Conservation (phyloP, 2,797 vertebrate species). For the Pipistrellus pygmaeus region DNA sequence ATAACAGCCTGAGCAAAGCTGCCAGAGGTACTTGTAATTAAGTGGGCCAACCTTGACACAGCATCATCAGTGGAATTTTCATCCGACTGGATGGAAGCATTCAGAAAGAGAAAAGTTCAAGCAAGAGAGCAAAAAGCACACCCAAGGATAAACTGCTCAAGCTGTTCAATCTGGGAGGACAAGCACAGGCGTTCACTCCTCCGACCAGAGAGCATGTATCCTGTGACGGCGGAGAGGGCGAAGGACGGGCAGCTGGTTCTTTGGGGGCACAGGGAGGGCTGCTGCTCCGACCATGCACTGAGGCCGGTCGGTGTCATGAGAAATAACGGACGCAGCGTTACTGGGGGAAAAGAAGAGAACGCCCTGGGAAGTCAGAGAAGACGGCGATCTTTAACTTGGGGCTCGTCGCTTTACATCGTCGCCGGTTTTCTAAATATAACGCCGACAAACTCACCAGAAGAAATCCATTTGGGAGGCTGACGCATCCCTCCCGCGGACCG, state of each 20-base stretch:
- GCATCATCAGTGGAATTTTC: background rate
- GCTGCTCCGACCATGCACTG: background rate
- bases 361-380: background rate
- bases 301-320: background rate
- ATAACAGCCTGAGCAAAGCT: slow-evolving; percentile 25
- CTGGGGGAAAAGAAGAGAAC: no score
- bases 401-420: background rate
- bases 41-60: slow-evolving; percentile 31
- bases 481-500: background rate
- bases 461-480: background rate
- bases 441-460: slow-evolving; percentile 33
- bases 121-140: slow-evolving; percentile 27
- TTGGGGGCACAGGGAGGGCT: background rate
- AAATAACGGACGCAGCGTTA: background rate
- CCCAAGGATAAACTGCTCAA: slow-evolving; percentile 35
- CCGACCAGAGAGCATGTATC: background rate
- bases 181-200: background rate
- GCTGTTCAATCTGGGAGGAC: background rate
- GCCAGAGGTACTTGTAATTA: slow-evolving; percentile 21
- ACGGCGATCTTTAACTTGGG: background rate
- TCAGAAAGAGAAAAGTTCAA: slow-evolving; percentile 16
- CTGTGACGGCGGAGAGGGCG: background rate
- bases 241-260: background rate
- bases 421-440: background rate
- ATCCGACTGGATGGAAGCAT: background rate